Base-by-base conservation (phyloP, 2,888 invertebrate genomes). In the Leptopilina myrica region DNA sequence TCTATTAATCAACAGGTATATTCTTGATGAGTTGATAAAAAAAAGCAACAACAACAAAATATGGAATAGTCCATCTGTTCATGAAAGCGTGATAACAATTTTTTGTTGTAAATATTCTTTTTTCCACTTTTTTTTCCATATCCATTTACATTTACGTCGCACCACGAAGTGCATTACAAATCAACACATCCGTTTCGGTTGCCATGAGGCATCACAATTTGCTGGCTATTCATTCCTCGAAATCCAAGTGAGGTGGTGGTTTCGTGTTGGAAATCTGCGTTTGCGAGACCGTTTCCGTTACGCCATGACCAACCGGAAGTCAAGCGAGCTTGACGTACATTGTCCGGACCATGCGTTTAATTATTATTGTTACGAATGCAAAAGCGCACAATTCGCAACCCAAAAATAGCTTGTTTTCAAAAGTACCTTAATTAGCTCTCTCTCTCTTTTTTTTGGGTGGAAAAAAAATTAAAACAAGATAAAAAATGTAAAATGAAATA, bases 221-320 rank as follows among this genome's bases (percentile, higher is more conserved):
- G 56, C 56, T 56, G n/a, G 56, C 73, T 73, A 73, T 73, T 73
- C 73, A 73, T 73, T 56, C 56, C n/a, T 53, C 73, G 26, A 56
- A 64, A 64, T 64, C n/a, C 56, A 73, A 53, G 69, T 46, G 62
- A 69, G 69, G 69, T 69, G 53, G 69, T 49, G 67, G 67, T 67
- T 49, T 46, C 67, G 46, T 33, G 73, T 73, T 56, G 56, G 56
- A 73, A 73, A 73, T 73, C 73, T 73, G 73, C 53, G 73, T 73
- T 73, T 73, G 73, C 73, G 56, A 73, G 73, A 73, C 73, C 20
- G 73, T 56, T 73, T 73, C 73, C 73, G 73, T n/a, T 20, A 73
- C 69, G 53, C n/a, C 56, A 33, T 12, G 56, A 53, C 33, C 73
- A 26, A 73, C 73, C 73, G 73, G 73, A 73, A 73, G 73, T 73